Conservation (phyloP, 2,113 vertebrate genomes). For the Serilophus lunatus region DNA sequence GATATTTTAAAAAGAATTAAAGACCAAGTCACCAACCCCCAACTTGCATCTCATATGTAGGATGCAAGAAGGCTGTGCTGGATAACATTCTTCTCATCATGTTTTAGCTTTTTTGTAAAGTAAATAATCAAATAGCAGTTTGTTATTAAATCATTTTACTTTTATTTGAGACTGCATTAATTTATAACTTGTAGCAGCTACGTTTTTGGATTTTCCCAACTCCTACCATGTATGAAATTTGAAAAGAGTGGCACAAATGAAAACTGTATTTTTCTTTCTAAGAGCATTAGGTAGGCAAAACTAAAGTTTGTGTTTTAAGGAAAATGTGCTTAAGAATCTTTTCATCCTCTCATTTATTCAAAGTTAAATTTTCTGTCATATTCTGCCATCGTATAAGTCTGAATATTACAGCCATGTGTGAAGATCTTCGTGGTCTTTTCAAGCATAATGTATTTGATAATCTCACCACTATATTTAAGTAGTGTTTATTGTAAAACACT, state of each 20-base stretch:
- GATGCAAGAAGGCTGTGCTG: background rate
- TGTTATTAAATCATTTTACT: background rate
- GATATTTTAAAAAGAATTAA: background rate
- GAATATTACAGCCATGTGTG: background rate
- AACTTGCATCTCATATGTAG: background rate
- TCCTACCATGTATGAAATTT: background rate
- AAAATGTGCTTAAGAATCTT: background rate
- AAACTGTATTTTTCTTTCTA: background rate
- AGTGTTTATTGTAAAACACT: background rate
- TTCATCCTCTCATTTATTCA: background rate
- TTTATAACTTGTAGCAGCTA: background rate
- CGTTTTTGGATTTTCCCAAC: background rate
- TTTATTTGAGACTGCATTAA: background rate
- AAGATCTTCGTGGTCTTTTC: background rate
- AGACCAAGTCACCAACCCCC: background rate
- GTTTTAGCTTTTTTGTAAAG: background rate
- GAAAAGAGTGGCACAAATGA: background rate
- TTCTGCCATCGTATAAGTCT: background rate
- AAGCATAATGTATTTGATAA: background rate
- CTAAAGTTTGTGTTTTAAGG: background rate
- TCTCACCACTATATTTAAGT: background rate
- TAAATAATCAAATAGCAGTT: background rate
- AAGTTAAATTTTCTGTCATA: background rate
- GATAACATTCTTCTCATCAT: background rate
- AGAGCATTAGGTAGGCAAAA: background rate